Evolutionary conservation across 2,113 vertebrate genomes (phyloP).

Genomic region (Hylia prasina): DNA sequence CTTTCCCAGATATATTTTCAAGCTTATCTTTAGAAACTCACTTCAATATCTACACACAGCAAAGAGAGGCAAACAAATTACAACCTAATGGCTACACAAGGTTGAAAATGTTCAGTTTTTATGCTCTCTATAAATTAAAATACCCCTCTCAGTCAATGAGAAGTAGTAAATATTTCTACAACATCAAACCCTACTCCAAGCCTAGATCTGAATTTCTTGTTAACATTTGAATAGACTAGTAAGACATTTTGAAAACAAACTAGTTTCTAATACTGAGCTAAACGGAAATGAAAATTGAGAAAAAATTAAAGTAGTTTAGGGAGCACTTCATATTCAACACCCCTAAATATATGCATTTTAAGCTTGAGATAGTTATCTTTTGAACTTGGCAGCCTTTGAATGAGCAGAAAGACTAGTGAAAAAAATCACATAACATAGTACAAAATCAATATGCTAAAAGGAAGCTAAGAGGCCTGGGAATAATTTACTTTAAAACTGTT

Average conservation of each 20-base stretch:
- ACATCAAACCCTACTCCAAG: not conserved
- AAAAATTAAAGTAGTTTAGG: not conserved
- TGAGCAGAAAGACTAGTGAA: not conserved
- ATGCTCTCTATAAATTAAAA: not conserved
- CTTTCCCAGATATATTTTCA: not conserved
- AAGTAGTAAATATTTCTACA: not conserved
- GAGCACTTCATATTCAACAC: not conserved
- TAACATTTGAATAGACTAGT: not conserved
- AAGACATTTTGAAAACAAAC: not conserved
- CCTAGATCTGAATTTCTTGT: not conserved
- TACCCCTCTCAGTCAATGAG: accelerated
- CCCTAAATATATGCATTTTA: not conserved
- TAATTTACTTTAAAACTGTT: not conserved
- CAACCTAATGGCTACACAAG: not conserved
- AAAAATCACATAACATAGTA: not conserved
- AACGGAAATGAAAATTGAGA: not conserved
- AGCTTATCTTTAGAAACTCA: not conserved
- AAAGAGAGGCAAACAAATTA: not conserved
- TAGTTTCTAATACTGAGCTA: not conserved
- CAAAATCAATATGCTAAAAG: not conserved
- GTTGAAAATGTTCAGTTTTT: not conserved
- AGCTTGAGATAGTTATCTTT: not conserved
- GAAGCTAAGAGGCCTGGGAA: not conserved
- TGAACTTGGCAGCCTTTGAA: not conserved
- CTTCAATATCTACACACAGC: not conserved